These are phyloP conservation scores for Chlorospingus flavigularis DNA, from an alignment of 2,797 vertebrate genomes.

Conservation along the genomic window DNA sequence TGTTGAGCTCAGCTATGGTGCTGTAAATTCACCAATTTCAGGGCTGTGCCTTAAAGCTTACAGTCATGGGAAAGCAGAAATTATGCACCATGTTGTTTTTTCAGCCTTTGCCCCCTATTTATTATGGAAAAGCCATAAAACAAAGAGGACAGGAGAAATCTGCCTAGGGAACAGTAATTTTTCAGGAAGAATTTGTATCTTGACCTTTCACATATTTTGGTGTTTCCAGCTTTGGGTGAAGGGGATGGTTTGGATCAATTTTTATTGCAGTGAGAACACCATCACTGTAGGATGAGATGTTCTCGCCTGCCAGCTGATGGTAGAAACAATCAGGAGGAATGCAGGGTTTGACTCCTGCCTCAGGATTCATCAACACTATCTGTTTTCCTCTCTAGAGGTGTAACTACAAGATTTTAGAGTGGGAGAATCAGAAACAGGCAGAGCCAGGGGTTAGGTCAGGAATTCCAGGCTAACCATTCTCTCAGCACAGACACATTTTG, in stretches of 20 bases:
- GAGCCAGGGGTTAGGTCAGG: not conserved
- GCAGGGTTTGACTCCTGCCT: not conserved
- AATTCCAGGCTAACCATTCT: not conserved
- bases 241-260: not conserved
- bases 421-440: not conserved
- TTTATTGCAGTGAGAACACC: not conserved
- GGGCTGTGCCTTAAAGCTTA: not conserved
- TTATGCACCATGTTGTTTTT: not conserved
- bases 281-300: not conserved
- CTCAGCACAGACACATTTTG: not conserved
- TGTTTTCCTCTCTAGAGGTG: not conserved
- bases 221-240: not conserved
- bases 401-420: not conserved
- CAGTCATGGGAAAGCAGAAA: not conserved
- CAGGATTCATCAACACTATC: not conserved
- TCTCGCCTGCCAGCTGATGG: not conserved
- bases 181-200: not conserved
- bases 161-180: constrained; percentile 18
- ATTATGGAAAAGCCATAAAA: constrained; percentile 33
- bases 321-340: not conserved
- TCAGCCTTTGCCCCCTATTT: constrained; percentile 20
- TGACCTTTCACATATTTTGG: not conserved
- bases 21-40: not conserved
- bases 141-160: not conserved
- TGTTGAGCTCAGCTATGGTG: not conserved